phyloP scores from a whole-genome alignment of 2,888 invertebrate species.

The Agrotis ipsilon region DNA sequence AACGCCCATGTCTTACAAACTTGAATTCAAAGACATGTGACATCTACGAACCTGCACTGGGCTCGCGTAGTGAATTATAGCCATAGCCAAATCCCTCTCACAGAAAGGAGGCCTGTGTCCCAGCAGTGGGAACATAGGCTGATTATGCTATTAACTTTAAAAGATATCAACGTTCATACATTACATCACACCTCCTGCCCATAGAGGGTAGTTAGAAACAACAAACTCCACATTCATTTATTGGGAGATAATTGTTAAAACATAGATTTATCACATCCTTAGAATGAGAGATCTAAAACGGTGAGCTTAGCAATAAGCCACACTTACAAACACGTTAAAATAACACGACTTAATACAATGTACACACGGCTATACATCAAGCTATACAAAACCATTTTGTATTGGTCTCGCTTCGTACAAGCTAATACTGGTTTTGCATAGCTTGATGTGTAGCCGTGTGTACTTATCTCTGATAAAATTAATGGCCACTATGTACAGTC shows the following conservation, averaged over 20 bases:
- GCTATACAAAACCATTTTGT: too few species aligned
- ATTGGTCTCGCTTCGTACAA: too few species aligned
- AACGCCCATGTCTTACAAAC: too few species aligned
- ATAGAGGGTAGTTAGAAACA: slow-evolving; percentile 18
- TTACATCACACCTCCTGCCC: slow-evolving; percentile 13
- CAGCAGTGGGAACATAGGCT: too few species aligned
- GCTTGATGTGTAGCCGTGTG: too few species aligned
- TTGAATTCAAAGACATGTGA: too few species aligned
- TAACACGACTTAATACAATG: slow-evolving; percentile 28
- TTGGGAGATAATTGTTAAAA: slow-evolving; percentile 25
- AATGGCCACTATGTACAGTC: slow-evolving; percentile 3
- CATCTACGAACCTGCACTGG: too few species aligned
- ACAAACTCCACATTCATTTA: slow-evolving; percentile 2
- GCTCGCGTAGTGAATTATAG: too few species aligned
- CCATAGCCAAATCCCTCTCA: too few species aligned
- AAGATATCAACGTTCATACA: slow-evolving; percentile 30
- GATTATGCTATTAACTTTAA: neutral
- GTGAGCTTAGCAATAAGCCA: slow-evolving; percentile 26
- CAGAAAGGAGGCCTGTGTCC: too few species aligned
- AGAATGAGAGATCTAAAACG: slow-evolving; percentile 40
- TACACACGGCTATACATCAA: too few species aligned
- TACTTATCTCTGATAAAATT: slow-evolving; percentile 22
- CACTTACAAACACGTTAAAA: slow-evolving; percentile 33
- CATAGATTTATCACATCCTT: slow-evolving; percentile 52
- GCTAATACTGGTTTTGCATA: too few species aligned